Conservation (phyloP, 2,888 invertebrate species). For the Stenoptilia bipunctidactyla region DNA sequence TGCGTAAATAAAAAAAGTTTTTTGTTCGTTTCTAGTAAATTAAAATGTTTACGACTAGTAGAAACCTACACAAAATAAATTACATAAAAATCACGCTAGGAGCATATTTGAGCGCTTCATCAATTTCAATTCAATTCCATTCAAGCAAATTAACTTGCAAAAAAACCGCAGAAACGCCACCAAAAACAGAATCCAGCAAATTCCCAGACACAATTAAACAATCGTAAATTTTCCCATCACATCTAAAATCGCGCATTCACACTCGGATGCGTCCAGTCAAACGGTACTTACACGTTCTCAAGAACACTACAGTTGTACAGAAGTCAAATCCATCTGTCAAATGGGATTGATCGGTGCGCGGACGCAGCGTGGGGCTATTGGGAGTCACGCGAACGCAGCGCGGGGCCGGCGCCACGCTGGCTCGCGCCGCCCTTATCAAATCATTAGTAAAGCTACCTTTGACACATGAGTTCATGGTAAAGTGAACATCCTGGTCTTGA, state of each 20-base stretch:
- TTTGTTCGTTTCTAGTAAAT: too few species aligned
- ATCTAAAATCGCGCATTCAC: constrained; percentile 59
- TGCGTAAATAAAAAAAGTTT: too few species aligned
- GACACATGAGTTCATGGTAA: constrained; percentile 43
- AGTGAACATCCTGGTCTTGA: constrained; percentile 52
- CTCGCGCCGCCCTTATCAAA: constrained; percentile 19
- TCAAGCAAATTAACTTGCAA: too few species aligned
- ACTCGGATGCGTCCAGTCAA: constrained; percentile 37
- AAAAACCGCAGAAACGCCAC: too few species aligned
- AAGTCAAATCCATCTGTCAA: constrained; percentile 46
- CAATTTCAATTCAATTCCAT: too few species aligned
- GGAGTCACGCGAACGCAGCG: constrained; percentile 35
- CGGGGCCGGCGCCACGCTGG: constrained; percentile 21
- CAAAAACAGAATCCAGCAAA: too few species aligned
- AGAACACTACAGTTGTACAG: constrained; percentile 25
- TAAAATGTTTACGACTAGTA: too few species aligned
- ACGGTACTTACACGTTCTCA: constrained; percentile 36
- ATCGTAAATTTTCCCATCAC: constrained; percentile 39
- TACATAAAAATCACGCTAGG: too few species aligned
- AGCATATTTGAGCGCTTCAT: too few species aligned
- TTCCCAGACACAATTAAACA: too few species aligned
- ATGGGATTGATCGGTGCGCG: constrained; percentile 41
- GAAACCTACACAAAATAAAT: too few species aligned
- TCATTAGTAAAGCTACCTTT: constrained; percentile 25
- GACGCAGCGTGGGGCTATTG: constrained; percentile 42